Conservation (phyloP, 2,888 invertebrate genomes). For the Synanthedon tipuliformis region DNA sequence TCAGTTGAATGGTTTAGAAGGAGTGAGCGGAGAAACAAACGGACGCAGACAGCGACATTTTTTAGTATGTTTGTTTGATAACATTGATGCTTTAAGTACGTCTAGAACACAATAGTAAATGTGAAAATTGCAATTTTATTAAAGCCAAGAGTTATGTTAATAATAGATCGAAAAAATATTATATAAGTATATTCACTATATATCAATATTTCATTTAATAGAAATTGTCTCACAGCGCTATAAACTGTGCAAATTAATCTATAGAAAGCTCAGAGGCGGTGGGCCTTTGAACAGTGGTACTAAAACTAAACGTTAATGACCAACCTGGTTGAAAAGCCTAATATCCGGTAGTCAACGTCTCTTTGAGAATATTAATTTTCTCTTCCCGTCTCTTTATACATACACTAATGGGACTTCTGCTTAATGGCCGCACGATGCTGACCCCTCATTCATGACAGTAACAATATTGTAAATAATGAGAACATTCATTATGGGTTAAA, state of each 20-base stretch:
- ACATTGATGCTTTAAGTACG: neutral
- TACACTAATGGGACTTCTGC: slow-evolving; percentile 28
- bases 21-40: too few species aligned
- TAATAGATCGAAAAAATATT: too few species aligned
- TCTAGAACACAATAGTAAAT: too few species aligned
- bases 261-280: slow-evolving; percentile 8
- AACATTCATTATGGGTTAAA: neutral
- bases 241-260: slow-evolving; percentile 15
- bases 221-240: neutral
- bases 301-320: slow-evolving; percentile 25
- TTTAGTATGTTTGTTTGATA: slow-evolving; percentile 12
- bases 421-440: neutral
- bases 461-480: neutral
- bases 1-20: too few species aligned
- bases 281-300: slow-evolving; percentile 7
- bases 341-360: slow-evolving; percentile 30
- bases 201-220: too few species aligned
- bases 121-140: too few species aligned
- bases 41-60: slow-evolving; percentile 1
- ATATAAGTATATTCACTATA: too few species aligned
- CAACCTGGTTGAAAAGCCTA: slow-evolving; percentile 43
- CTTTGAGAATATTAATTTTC: slow-evolving; percentile 52
- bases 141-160: too few species aligned
- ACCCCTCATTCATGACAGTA: neutral
- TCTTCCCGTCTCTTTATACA: slow-evolving; percentile 20